A percentile compares a stretch with the other conserved stretches of the same genome.
Evolutionary conservation across 1,140 invertebrate genomes (phyloP).

Genomic region (Yoshiicerus persimilis): DNA sequence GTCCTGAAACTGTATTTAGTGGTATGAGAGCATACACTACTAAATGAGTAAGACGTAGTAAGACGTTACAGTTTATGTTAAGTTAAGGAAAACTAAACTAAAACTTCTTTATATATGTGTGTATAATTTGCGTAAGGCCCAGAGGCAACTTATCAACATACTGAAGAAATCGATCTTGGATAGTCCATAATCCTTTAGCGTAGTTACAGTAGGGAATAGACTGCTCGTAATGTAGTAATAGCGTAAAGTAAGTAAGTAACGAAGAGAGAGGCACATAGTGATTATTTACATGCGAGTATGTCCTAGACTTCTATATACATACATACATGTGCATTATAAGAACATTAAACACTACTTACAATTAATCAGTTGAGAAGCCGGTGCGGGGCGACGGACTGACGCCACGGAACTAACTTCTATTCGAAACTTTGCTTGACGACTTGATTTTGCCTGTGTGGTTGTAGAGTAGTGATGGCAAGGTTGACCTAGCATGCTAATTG

Average conservation of each 20-base stretch:
- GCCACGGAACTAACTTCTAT: slow-evolving; percentile 11
- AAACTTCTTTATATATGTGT: background rate
- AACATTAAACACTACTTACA: slow-evolving; percentile 2
- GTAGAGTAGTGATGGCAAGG: background rate
- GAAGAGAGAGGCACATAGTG: no score
- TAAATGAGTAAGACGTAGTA: background rate
- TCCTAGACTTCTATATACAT: background rate
- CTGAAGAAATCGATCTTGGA: background rate
- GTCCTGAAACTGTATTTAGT: background rate
- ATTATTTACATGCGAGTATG: no score
- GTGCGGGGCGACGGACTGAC: slow-evolving; percentile 14
- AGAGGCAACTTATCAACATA: background rate
- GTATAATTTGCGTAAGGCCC: background rate
- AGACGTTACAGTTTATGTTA: background rate
- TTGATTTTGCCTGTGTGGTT: background rate
- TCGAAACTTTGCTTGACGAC: background rate
- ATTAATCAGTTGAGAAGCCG: slow-evolving; percentile 8
- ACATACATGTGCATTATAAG: background rate
- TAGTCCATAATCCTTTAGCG: no score
- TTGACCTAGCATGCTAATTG: slow-evolving; percentile 19
- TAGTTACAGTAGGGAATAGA: no score
- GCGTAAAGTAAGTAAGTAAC: no score
- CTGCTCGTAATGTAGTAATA: no score
- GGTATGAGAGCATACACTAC: background rate
- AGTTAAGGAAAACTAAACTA: background rate